Evolutionary conservation across 2,113 vertebrate genomes (phyloP), one percentile per base, ranked within the genome.

Genomic region (Paratilapia polleni): DNA sequence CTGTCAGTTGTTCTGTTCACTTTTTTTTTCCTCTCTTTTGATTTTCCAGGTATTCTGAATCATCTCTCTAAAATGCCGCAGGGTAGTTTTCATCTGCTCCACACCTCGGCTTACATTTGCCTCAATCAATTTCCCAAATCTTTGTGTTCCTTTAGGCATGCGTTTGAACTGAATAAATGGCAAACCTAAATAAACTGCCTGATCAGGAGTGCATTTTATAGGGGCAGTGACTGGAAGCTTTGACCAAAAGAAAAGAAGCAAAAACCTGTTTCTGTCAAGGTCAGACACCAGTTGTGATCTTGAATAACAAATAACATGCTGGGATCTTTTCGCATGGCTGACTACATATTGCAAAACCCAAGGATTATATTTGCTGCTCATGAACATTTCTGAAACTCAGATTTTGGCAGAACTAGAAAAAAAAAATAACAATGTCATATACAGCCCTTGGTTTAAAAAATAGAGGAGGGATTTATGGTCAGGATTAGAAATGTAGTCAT

Each of bases 41-140:
- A 63, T 83, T 85, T 59, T 49, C 59, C 26, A 59, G 68, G 36
- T 83, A 64, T 87, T 84, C 49, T 41, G 34, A 88, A 62, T 82
- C 56, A 81, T 81, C 60, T 68, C 19, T 82, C 17, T 36, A 17
- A 78, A 82, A 68, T 4, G 78, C 88, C 34, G 13, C 73, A 38
- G 86, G 88, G 38, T 20, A 43, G 31, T 81, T 87, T 86, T 77
- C 68, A 80, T 68, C 68, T 57, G 43, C 82, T 59, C 24, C 19
- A 1, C 83, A 52, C 61, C 54, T 82, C 36, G 20, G 31, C 56
- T 87, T 26, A 56, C n/a, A 24, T 84, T 85, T 63, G 41, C 81
- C 64, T 79, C 66, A 68, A 76, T 87, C 73, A 78, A 6, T 83
- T 85, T 63, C 62, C 4, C 12, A 62, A 66, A 66, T 84, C 57